Conservation (phyloP, 2,113 vertebrate genomes). For the Lipotes vexillifer region DNA sequence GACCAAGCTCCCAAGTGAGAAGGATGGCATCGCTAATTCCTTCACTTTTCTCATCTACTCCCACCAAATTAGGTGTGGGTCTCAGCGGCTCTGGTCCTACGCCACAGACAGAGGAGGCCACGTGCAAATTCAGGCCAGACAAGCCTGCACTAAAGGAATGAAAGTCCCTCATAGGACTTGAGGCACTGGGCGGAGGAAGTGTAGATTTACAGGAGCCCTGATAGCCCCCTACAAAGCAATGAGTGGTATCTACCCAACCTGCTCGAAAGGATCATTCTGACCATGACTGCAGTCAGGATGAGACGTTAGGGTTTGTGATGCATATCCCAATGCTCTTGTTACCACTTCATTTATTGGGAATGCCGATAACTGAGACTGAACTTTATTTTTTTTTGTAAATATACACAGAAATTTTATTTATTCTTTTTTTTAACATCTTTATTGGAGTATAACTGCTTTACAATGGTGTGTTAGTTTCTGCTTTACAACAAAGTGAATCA, state of each 20-base stretch:
- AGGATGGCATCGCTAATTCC: background rate
- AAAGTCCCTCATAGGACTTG: background rate
- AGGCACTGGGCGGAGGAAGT: background rate
- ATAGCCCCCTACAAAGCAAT: fast-evolving
- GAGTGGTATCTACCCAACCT: fast-evolving
- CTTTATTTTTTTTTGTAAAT: background rate
- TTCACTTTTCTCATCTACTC: background rate
- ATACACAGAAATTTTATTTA: too few species aligned
- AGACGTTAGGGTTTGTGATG: background rate
- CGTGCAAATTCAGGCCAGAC: background rate
- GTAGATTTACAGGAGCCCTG: background rate
- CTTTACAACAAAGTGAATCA: too few species aligned
- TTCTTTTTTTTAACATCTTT: too few species aligned
- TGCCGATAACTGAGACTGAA: background rate
- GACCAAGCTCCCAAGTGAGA: background rate
- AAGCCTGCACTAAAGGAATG: background rate
- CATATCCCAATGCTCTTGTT: background rate
- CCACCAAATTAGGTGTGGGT: background rate
- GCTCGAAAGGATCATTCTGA: background rate
- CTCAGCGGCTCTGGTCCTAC: background rate
- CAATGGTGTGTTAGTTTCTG: too few species aligned
- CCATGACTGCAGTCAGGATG: background rate
- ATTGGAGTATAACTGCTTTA: too few species aligned
- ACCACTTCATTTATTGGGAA: background rate
- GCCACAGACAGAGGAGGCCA: background rate